These are phyloP conservation scores for Todus mexicanus DNA, from an alignment of 2,797 vertebrate genomes.

Conservation along the genomic window DNA sequence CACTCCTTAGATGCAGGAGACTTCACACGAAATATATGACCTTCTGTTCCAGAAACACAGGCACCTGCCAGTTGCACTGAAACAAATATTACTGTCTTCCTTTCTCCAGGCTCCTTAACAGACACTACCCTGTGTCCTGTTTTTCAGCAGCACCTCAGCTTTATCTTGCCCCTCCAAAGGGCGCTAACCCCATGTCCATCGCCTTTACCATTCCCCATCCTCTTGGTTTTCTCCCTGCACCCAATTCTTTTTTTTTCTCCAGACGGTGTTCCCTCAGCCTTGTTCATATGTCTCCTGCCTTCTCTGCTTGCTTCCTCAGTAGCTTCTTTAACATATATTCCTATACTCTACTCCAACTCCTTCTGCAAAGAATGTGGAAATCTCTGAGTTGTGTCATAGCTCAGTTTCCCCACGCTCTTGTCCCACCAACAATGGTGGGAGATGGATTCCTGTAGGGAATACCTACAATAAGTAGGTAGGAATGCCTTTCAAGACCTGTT, in stretches of 20 bases:
- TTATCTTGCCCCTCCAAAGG: not conserved
- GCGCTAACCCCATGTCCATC: not conserved
- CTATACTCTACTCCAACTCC: not conserved
- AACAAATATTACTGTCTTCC: not conserved
- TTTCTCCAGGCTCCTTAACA: not conserved
- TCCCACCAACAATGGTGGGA: not conserved
- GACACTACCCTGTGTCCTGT: not conserved
- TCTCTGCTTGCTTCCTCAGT: not conserved
- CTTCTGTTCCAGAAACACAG: constrained; percentile 9
- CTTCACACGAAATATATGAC: constrained; percentile 14
- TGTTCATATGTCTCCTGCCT: not conserved
- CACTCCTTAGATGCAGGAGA: not conserved
- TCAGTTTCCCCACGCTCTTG: not conserved
- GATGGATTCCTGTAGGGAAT: not conserved
- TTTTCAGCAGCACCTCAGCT: not conserved
- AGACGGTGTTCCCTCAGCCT: not conserved
- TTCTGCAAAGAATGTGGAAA: not conserved
- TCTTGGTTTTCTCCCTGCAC: not conserved
- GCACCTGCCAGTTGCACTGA: not conserved
- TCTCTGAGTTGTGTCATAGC: not conserved
- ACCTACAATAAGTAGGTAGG: not conserved
- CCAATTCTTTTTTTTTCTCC: not conserved
- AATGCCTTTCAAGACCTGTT: not conserved
- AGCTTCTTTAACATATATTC: not conserved
- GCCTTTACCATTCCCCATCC: not conserved